Conservation (phyloP, 64 coral and sea anemone species). For the Pachyseris speciosa region DNA sequence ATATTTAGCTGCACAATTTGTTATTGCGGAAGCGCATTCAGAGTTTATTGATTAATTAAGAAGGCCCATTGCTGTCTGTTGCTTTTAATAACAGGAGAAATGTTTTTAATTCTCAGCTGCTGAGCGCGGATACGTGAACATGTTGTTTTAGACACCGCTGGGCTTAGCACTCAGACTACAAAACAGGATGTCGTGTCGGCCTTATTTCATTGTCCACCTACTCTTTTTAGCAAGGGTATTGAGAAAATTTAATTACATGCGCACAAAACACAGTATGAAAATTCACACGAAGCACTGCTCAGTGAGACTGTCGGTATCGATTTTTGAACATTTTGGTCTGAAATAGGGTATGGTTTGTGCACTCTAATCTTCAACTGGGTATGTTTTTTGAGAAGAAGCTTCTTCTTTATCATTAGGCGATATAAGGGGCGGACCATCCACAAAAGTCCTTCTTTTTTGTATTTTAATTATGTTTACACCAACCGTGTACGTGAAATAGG, state of each 20-base stretch:
- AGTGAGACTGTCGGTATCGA: not conserved
- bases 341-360: too few species aligned
- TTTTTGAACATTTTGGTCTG: too few species aligned
- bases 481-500: too few species aligned
- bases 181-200: not conserved
- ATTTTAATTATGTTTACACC: too few species aligned
- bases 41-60: not conserved
- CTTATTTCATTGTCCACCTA: not conserved
- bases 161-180: not conserved
- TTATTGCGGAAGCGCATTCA: too few species aligned
- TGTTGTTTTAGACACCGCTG: not conserved
- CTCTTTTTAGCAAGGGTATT: not conserved
- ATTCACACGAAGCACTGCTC: not conserved
- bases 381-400: too few species aligned
- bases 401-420: too few species aligned
- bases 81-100: not conserved
- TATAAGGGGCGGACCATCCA: too few species aligned
- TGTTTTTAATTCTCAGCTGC: not conserved
- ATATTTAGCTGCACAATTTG: not conserved
- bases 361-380: too few species aligned
- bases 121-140: not conserved
- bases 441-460: too few species aligned
- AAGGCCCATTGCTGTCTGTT: not conserved
- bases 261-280: not conserved
- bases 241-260: not conserved